A percentile compares a stretch with the other conserved stretches of the same genome.
phyloP scores from a whole-genome alignment of 2,113 vertebrate genomes.

The Bufo bufo region DNA sequence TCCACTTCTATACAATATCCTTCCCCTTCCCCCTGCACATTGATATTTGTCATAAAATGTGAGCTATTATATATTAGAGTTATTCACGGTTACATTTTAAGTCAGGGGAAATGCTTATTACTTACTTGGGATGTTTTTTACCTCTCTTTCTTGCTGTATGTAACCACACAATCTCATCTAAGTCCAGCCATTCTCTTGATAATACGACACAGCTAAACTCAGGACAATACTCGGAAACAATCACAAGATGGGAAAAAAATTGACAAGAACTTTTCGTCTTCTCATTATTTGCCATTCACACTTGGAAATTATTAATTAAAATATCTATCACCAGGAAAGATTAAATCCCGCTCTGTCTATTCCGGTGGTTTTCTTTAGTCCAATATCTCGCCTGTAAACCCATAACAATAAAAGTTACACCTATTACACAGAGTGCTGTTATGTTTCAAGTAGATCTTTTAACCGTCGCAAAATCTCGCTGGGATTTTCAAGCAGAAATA shows the following conservation, averaged over 20 bases:
- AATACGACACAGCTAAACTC: not conserved
- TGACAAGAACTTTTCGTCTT: not conserved
- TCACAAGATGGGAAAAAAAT: not conserved
- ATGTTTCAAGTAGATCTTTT: constrained; percentile 48
- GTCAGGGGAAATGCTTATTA: not conserved
- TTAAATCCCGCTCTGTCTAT: constrained; percentile 34
- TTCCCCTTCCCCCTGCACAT: too few relatives aligned
- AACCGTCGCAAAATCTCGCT: constrained; percentile 41
- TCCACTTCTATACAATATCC: too few relatives aligned
- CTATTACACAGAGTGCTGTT: constrained; percentile 29
- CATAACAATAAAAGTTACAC: constrained; percentile 9
- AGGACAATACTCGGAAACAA: constrained; percentile 21
- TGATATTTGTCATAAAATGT: too few relatives aligned
- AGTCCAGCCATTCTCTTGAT: constrained; percentile 3
- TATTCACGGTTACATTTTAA: not conserved
- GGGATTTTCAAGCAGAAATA: constrained; percentile 37
- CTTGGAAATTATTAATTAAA: constrained; percentile 38
- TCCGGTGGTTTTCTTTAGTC: not conserved
- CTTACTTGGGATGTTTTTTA: not conserved
- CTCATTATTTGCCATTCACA: not conserved
- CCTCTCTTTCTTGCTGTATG: not conserved
- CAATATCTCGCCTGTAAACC: not conserved
- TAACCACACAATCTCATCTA: not conserved
- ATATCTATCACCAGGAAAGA: not conserved
- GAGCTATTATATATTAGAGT: too few relatives aligned